Conservation (phyloP, 92 coral and sea anemone genomes). For the Virgularia gustaviana region DNA sequence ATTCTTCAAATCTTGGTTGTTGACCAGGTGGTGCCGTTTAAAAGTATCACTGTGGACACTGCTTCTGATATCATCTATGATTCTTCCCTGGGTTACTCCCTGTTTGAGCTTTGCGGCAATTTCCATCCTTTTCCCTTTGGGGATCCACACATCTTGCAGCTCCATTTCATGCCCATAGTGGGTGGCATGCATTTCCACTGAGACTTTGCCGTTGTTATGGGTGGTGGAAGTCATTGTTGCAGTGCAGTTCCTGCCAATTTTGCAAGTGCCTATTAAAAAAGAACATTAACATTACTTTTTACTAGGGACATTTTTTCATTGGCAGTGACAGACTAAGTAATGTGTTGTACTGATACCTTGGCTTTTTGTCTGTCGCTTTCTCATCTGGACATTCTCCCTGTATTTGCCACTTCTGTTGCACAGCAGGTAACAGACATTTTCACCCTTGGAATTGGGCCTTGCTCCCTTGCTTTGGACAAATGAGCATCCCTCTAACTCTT, state of each 20-base stretch:
- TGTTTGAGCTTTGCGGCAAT: slow-evolving; percentile 62
- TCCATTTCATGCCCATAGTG: slow-evolving; percentile 50
- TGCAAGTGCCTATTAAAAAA: slow-evolving; percentile 42
- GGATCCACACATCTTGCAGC: slow-evolving; percentile 38
- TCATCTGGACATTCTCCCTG: background rate
- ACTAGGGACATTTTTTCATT: slow-evolving; percentile 40
- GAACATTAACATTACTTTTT: slow-evolving; percentile 4
- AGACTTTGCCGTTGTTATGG: slow-evolving; percentile 1
- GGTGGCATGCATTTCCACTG: slow-evolving; percentile 31
- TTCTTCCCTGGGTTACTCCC: slow-evolving; percentile 48
- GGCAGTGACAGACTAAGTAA: background rate
- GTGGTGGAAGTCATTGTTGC: slow-evolving; percentile 23
- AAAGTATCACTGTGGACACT: background rate
- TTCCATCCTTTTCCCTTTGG: slow-evolving; percentile 32
- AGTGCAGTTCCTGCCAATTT: slow-evolving; percentile 50
- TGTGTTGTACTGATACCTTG: slow-evolving; percentile 33
- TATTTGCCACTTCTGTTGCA: slow-evolving; percentile 36
- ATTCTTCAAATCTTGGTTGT: background rate
- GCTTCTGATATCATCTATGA: slow-evolving; percentile 44
- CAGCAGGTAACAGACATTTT: slow-evolving; percentile 31
- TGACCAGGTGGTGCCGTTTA: background rate
- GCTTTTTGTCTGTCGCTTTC: slow-evolving; percentile 4
- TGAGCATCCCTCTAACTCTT: slow-evolving; percentile 8
- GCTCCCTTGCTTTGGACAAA: background rate
- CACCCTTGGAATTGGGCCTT: slow-evolving; percentile 22